Conservation (phyloP, 2,113 vertebrate species). For the Sitta europaea region DNA sequence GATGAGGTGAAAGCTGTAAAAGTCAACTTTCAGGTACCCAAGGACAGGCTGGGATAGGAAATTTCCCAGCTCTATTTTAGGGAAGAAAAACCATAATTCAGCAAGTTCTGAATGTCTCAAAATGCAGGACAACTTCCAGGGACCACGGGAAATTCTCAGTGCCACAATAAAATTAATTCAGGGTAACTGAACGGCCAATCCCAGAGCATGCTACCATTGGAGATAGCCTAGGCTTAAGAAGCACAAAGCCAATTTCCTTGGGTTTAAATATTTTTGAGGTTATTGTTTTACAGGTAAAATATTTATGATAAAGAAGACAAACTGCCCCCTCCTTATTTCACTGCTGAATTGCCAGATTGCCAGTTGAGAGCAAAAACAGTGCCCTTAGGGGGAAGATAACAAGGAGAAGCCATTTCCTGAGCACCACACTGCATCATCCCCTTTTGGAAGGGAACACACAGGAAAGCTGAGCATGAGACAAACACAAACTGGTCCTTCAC, state of each 20-base stretch:
- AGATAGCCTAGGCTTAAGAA: not conserved
- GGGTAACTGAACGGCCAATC: not conserved
- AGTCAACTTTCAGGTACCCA: not conserved
- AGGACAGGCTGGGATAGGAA: not conserved
- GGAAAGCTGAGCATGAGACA: not conserved
- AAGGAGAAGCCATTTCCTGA: fast-evolving
- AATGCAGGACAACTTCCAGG: not conserved
- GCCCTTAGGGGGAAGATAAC: not conserved
- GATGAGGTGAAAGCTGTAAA: not conserved
- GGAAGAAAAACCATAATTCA: not conserved
- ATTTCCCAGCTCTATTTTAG: not conserved
- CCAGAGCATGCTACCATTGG: not conserved
- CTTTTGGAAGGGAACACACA: not conserved
- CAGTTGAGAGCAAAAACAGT: not conserved
- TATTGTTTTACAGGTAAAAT: not conserved
- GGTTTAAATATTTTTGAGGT: not conserved
- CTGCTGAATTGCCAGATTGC: not conserved
- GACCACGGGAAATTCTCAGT: not conserved
- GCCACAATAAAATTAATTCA: not conserved
- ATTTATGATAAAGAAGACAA: not conserved
- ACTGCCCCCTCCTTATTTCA: not conserved
- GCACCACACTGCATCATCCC: not conserved
- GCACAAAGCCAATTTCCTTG: not conserved
- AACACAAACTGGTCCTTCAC: not conserved
- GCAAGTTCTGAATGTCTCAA: not conserved